These are phyloP conservation scores for Drosophila lacteicornis DNA, from an alignment of 1,140 invertebrate species.

Conservation along the genomic window DNA sequence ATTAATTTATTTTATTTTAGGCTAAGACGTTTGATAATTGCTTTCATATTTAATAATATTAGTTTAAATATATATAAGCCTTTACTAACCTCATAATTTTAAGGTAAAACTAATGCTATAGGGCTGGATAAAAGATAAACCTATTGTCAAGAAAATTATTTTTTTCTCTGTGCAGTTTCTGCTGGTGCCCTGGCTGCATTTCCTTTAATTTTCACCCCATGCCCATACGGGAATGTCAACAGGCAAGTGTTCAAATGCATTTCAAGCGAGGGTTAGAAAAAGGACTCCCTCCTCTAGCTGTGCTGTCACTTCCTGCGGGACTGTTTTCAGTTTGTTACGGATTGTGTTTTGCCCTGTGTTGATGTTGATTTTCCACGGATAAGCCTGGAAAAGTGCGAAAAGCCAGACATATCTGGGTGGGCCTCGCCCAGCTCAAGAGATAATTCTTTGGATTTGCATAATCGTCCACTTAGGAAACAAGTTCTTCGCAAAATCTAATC, in stretches of 20 bases:
- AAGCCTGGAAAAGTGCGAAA: conserved; percentile 40
- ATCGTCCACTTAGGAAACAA: conserved; percentile 35
- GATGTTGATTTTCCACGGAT: conserved; percentile 41
- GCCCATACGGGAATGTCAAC: conserved; percentile 63
- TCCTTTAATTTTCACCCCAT: conserved; percentile 65
- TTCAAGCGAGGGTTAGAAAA: conserved; percentile 13
- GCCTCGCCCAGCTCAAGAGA: not conserved
- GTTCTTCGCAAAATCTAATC: conserved; percentile 41
- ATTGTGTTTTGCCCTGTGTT: conserved; percentile 13
- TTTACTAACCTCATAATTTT: no score
- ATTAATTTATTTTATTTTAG: not conserved
- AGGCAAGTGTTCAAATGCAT: conserved; percentile 69
- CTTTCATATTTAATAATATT: not conserved
- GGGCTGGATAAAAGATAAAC: no score
- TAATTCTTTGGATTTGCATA: conserved; percentile 34
- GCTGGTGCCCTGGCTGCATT: conserved; percentile 42
- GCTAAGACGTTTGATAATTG: not conserved
- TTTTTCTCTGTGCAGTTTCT: conserved; percentile 26
- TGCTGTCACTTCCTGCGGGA: conserved; percentile 44
- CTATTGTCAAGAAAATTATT: no score
- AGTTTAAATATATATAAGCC: no score
- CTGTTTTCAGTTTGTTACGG: conserved; percentile 24
- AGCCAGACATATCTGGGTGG: conserved; percentile 20
- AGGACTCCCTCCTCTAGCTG: not conserved
- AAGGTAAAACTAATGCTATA: no score